A percentile compares a stretch with the other conserved stretches of the same genome.
phyloP scores from a whole-genome alignment of 92 coral and sea anemone genomes.

The Scolanthus callimorphus region DNA sequence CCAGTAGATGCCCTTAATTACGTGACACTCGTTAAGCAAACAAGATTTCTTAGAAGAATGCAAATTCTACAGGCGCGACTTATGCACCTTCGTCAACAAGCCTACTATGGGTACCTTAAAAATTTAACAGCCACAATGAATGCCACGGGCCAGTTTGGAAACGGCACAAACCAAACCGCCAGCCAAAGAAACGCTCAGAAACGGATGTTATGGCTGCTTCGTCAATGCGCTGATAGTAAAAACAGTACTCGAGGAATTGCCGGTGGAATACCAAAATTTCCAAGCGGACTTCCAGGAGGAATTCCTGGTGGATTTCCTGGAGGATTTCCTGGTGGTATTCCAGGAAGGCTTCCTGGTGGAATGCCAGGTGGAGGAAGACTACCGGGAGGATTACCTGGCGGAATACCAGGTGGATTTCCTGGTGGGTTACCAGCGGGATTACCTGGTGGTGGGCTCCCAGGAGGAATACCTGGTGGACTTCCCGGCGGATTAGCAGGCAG shows the following conservation, averaged over 20 bases:
- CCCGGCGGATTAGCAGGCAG: conserved; percentile 38
- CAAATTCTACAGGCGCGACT: conserved; percentile 20
- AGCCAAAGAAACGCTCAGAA: conserved; percentile 14
- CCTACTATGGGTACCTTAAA: neutral
- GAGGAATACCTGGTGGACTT: conserved; percentile 26
- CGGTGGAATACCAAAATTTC: conserved; percentile 8
- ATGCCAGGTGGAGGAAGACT: conserved; percentile 13
- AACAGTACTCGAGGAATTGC: neutral
- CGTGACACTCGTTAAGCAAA: conserved; percentile 34
- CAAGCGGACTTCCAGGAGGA: conserved; percentile 43
- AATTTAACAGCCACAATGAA: conserved; percentile 4
- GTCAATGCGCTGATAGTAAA: no score
- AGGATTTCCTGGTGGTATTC: conserved; percentile 1
- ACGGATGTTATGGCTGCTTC: no score
- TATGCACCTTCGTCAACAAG: conserved; percentile 22
- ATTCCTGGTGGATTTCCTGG: conserved; percentile 26
- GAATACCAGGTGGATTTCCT: conserved; percentile 44
- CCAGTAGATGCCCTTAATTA: conserved; percentile 50
- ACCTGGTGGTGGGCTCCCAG: conserved; percentile 16
- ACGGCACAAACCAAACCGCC: conserved; percentile 20
- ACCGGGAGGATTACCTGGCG: conserved; percentile 47
- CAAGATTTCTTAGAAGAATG: conserved; percentile 7
- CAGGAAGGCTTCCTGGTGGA: conserved; percentile 19
- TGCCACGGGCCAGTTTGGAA: conserved; percentile 13
- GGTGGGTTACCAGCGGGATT: conserved; percentile 19